Evolutionary conservation across 2,888 invertebrate genomes (phyloP).

Genomic region (Strigamia transsilvanica): DNA sequence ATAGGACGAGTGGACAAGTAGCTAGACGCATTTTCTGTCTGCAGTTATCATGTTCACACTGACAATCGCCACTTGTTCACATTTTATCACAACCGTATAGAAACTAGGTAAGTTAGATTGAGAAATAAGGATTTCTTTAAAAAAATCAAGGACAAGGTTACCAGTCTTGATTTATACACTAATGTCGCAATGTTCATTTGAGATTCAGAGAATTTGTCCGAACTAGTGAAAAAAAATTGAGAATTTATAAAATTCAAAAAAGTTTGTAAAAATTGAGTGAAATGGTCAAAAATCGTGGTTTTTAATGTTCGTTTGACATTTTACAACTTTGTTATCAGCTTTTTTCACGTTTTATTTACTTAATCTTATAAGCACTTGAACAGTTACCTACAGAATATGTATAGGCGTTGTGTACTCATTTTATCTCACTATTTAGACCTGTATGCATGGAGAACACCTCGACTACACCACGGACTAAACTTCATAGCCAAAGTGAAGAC

Average conservation of each 20-base stretch:
- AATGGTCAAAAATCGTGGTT: neutral
- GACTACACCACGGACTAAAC: neutral
- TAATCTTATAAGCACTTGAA: neutral
- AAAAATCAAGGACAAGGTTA: conserved; percentile 31
- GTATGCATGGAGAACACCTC: conserved; percentile 10
- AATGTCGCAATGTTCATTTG: conserved; percentile 44
- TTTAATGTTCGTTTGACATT: neutral
- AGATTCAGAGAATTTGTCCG: neutral
- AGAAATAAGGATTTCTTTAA: neutral
- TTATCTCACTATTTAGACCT: neutral
- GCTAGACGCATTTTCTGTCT: conserved; percentile 20
- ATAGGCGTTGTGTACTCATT: neutral
- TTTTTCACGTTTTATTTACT: neutral
- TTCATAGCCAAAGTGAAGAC: neutral
- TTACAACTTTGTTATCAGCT: neutral
- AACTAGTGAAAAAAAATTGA: neutral
- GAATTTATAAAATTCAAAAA: too few species aligned
- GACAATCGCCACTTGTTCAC: neutral
- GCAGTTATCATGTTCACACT: conserved; percentile 8
- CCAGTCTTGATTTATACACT: neutral
- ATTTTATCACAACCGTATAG: neutral
- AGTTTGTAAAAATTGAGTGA: too few species aligned
- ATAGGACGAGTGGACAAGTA: neutral
- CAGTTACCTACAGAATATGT: neutral
- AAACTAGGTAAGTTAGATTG: neutral